A percentile compares a stretch with the other conserved stretches of the same genome.
These are phyloP conservation scores for Sinhomidia bicolor DNA, from an alignment of 2,888 invertebrate species.

Conservation along the genomic window DNA sequence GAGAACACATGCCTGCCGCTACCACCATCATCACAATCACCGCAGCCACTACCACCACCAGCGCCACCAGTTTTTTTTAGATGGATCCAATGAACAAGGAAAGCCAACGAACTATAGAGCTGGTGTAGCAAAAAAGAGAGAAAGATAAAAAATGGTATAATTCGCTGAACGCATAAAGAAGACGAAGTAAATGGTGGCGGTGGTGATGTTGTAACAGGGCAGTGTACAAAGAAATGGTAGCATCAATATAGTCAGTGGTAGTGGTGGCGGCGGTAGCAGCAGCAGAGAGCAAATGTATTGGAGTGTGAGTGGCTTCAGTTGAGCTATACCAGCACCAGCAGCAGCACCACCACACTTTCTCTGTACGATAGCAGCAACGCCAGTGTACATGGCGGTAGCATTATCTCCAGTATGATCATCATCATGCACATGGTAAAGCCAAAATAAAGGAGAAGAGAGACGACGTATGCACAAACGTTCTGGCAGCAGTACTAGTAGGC, in stretches of 20 bases:
- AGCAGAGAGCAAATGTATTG: constrained; percentile 44
- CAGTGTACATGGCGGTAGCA: neutral
- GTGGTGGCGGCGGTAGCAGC: constrained; percentile 16
- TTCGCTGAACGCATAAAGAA: neutral
- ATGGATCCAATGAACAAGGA: constrained; percentile 44
- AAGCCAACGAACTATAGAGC: constrained; percentile 42
- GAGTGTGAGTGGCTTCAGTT: constrained; percentile 61
- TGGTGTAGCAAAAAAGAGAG: constrained; percentile 3
- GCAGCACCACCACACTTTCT: constrained; percentile 7
- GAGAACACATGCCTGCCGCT: constrained; percentile 18
- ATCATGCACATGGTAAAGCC: neutral
- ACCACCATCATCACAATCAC: neutral
- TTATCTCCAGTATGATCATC: constrained; percentile 35
- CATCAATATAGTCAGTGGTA: constrained; percentile 38
- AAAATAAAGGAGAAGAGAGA: too few species aligned
- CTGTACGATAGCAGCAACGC: neutral
- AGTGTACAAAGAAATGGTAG: constrained; percentile 18
- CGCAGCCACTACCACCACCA: constrained; percentile 10
- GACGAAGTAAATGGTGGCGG: neutral
- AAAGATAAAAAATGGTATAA: neutral
- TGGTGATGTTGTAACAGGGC: neutral
- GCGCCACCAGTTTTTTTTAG: constrained; percentile 11
- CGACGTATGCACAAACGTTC: too few species aligned
- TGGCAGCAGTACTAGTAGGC: neutral
- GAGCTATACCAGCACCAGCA: constrained; percentile 38